Conservation (phyloP, 2,797 vertebrate species). For the Acanthornis magna region DNA sequence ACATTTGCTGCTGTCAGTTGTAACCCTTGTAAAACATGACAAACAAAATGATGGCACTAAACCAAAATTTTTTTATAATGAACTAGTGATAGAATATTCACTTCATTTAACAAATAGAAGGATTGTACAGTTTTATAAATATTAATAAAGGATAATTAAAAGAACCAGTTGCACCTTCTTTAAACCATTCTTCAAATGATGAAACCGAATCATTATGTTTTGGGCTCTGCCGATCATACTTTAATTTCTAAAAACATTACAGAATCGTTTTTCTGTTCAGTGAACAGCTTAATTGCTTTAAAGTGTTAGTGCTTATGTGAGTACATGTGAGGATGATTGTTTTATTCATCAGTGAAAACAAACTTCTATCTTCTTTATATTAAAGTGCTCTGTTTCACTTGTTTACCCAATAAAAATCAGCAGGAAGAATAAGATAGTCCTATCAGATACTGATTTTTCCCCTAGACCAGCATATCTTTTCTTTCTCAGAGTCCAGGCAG, state of each 20-base stretch:
- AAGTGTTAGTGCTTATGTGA: not conserved
- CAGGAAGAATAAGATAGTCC: not conserved
- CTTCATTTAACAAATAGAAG: not conserved
- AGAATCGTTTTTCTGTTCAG: not conserved
- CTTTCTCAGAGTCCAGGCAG: not conserved
- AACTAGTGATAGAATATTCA: not conserved
- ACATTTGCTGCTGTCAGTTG: not conserved
- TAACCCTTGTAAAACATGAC: not conserved
- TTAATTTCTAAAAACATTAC: conserved; percentile 7
- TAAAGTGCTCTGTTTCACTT: not conserved
- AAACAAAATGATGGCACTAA: not conserved
- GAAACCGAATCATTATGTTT: not conserved
- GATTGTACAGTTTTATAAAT: not conserved
- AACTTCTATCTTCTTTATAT: not conserved
- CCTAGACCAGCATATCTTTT: not conserved
- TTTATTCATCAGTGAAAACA: not conserved
- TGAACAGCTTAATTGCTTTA: conserved; percentile 51
- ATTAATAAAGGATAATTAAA: conserved; percentile 6
- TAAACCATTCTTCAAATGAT: not conserved
- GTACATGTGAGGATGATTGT: not conserved
- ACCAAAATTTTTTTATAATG: not conserved
- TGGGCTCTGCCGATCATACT: conserved; percentile 2
- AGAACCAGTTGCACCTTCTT: not conserved
- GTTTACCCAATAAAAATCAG: not conserved
- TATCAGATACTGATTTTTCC: not conserved